A percentile compares a stretch with the other conserved stretches of the same genome.
Conservation (phyloP, 2,797 vertebrate species). For the Oreochromis mossambicus region DNA sequence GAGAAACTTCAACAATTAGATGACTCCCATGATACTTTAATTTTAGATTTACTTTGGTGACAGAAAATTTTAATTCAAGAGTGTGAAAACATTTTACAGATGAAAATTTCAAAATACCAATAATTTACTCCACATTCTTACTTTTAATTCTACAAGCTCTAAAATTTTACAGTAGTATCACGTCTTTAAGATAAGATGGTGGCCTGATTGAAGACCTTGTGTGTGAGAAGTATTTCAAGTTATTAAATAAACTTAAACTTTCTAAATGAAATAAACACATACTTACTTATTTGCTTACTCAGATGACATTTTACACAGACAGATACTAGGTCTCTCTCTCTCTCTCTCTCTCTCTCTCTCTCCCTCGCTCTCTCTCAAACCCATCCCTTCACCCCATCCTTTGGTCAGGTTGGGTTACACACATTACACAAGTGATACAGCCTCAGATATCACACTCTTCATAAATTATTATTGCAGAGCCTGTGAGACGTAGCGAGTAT, state of each 20-base stretch:
- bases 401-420: constrained; percentile 63
- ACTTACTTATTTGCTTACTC: background rate
- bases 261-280: background rate
- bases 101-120: background rate
- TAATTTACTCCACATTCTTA: background rate
- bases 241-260: background rate
- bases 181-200: background rate
- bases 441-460: constrained; percentile 41
- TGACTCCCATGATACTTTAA: background rate
- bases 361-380: background rate
- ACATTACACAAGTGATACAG: constrained; percentile 58
- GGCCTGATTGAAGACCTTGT: background rate
- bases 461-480: constrained; percentile 68
- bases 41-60: background rate
- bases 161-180: background rate
- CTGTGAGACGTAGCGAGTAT: background rate
- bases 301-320: background rate
- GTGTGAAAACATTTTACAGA: background rate
- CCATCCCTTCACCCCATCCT: background rate
- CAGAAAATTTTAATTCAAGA: background rate
- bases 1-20: background rate
- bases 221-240: background rate
- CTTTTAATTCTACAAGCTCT: background rate
- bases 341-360: background rate
- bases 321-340: background rate